Percentiles rank a stretch among this genome's conserved stretches.
Evolutionary conservation across 1,140 invertebrate genomes (phyloP).

Genomic region (Drosophila subobscura): DNA sequence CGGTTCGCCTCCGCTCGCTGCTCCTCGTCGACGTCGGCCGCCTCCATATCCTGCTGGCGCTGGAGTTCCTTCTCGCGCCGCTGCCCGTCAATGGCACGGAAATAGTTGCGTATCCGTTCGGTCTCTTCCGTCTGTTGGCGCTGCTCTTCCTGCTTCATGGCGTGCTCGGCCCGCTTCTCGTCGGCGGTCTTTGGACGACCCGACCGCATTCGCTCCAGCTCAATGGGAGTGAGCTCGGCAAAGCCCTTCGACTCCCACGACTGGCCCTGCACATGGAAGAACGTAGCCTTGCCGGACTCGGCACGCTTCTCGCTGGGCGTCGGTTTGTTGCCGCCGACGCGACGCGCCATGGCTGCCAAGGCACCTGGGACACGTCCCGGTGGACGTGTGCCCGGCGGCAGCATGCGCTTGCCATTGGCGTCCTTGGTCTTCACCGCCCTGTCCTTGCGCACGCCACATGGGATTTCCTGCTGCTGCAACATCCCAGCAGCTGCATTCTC

Average conservation of each 20-base stretch:
- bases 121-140: slow-evolving; percentile 46
- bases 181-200: slow-evolving; percentile 42
- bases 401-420: background rate
- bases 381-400: slow-evolving; percentile 54
- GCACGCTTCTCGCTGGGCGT: slow-evolving; percentile 18
- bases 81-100: slow-evolving; percentile 56
- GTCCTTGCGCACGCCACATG: slow-evolving; percentile 24
- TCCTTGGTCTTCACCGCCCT: slow-evolving; percentile 14
- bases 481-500: no score
- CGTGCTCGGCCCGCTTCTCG: slow-evolving; percentile 49
- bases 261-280: slow-evolving; percentile 59
- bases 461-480: slow-evolving; percentile 2
- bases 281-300: slow-evolving; percentile 56
- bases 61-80: slow-evolving; percentile 51
- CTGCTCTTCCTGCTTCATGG: slow-evolving; percentile 52
- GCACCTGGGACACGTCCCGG: slow-evolving; percentile 4
- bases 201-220: slow-evolving; percentile 53
- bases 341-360: background rate
- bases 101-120: slow-evolving; percentile 52
- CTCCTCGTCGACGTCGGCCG: slow-evolving; percentile 43
- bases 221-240: slow-evolving; percentile 31
- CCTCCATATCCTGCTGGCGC: slow-evolving; percentile 45
- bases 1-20: slow-evolving; percentile 51
- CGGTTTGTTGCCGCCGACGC: slow-evolving; percentile 22
- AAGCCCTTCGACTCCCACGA: slow-evolving; percentile 64